Evolutionary conservation across 1,140 invertebrate genomes (phyloP).

Genomic region (Philopotamus ludificatus): DNA sequence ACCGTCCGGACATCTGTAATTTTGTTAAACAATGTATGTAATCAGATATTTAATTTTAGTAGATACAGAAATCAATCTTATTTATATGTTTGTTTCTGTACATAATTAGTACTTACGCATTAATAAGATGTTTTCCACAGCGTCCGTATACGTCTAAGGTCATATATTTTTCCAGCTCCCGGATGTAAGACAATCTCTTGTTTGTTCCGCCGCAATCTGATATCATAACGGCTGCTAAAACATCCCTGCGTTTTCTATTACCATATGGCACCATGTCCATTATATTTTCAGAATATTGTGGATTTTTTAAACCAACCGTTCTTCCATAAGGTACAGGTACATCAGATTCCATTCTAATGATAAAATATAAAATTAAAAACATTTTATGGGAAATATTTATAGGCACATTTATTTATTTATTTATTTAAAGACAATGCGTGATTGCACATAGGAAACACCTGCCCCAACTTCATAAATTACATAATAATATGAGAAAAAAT

Average conservation of each 20-base stretch:
- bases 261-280: slow-evolving; percentile 11
- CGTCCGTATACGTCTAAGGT: slow-evolving; percentile 60
- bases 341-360: slow-evolving; percentile 59
- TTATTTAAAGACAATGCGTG: too few species aligned
- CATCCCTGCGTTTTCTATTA: slow-evolving; percentile 44
- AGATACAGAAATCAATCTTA: not conserved
- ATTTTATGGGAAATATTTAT: not conserved
- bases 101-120: slow-evolving; percentile 14
- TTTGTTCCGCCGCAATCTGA: slow-evolving; percentile 60
- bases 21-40: slow-evolving; percentile 5
- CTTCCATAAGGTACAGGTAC: slow-evolving; percentile 65
- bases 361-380: slow-evolving; percentile 23
- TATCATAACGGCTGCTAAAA: slow-evolving; percentile 57
- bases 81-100: not conserved
- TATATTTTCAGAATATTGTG: not conserved
- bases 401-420: slow-evolving; percentile 20
- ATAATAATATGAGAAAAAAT: too few species aligned
- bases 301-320: slow-evolving; percentile 44
- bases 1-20: slow-evolving; percentile 63
- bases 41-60: not conserved
- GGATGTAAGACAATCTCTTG: slow-evolving; percentile 57
- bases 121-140: slow-evolving; percentile 50
- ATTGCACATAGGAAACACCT: too few species aligned
- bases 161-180: slow-evolving; percentile 56
- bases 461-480: too few species aligned